These are phyloP conservation scores for Carollia perspicillata DNA, from an alignment of 2,113 vertebrate genomes.

Conservation along the genomic window DNA sequence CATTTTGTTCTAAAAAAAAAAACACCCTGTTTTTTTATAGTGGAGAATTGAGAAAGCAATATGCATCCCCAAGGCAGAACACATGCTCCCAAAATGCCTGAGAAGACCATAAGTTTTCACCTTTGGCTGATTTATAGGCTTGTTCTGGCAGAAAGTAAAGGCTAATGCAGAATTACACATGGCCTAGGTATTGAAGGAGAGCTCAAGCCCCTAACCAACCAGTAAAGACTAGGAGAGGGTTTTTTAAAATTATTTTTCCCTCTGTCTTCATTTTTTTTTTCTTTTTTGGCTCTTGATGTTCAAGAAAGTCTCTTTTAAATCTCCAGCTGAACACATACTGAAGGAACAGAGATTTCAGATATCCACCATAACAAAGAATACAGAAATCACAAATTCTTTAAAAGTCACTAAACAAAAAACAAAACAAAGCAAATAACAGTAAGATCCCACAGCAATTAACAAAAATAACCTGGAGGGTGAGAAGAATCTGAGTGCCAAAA, in stretches of 20 bases:
- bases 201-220: neutral
- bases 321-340: neutral
- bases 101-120: neutral
- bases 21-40: neutral
- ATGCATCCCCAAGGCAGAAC: neutral
- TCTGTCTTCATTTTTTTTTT: neutral
- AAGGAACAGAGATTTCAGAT: neutral
- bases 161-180: neutral
- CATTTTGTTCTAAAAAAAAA: neutral
- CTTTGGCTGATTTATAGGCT: neutral
- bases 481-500: neutral
- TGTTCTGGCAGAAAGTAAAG: neutral
- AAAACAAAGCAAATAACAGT: neutral
- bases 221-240: neutral
- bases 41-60: neutral
- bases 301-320: neutral
- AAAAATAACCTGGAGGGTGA: neutral
- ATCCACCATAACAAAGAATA: neutral
- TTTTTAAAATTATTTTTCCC: neutral
- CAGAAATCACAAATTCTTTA: neutral
- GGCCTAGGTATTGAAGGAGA: neutral
- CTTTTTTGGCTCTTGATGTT: neutral
- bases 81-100: neutral
- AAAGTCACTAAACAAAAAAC: neutral
- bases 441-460: neutral